Conservation (phyloP, 2,888 invertebrate genomes). For the Eudemis profundana region DNA sequence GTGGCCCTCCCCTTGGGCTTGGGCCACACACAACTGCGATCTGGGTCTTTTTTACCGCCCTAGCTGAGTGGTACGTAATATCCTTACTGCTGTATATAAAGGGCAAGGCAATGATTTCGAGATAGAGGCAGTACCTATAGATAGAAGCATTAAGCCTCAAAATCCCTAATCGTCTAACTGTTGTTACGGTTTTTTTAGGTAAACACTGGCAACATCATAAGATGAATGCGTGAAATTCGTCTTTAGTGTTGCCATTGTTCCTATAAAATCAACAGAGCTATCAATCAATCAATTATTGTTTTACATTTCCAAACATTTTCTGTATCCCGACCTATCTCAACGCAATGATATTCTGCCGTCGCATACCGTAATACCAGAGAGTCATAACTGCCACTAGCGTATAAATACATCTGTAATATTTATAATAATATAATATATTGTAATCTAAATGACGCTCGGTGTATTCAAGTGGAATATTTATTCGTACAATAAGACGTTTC, state of each 20-base stretch:
- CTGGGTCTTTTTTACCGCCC: too few relatives aligned
- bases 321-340: slow-evolving; percentile 18
- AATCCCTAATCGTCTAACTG: too few relatives aligned
- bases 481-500: slow-evolving; percentile 62
- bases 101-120: too few relatives aligned
- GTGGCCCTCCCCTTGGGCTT: too few relatives aligned
- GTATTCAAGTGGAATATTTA: slow-evolving; percentile 60
- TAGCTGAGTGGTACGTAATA: too few relatives aligned
- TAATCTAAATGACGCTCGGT: slow-evolving; percentile 69
- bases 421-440: slow-evolving; percentile 65
- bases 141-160: too few relatives aligned
- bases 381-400: slow-evolving; percentile 83
- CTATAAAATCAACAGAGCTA: too few relatives aligned
- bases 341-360: slow-evolving; percentile 46
- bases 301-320: background rate
- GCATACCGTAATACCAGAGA: slow-evolving; percentile 65
- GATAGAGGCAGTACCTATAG: too few relatives aligned
- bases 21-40: too few relatives aligned
- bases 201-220: background rate
- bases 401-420: slow-evolving; percentile 72
- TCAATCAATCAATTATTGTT: too few relatives aligned
- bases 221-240: background rate
- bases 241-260: background rate
- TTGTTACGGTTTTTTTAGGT: background rate
- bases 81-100: too few relatives aligned